Conservation (phyloP, 1,140 invertebrate genomes). For the Centruroides sculpturatus region DNA sequence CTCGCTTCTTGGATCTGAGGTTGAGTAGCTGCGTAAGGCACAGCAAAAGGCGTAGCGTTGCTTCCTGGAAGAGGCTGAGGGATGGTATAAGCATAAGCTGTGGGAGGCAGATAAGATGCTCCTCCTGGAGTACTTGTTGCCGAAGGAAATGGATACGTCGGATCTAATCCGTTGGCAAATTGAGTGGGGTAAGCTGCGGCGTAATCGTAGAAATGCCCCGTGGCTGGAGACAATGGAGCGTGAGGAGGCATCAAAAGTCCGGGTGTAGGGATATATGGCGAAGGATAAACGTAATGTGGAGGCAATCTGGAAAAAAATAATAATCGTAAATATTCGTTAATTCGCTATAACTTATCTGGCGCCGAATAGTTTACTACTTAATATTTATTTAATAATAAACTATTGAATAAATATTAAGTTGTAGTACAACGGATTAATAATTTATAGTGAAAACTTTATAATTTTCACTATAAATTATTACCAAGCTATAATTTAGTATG, state of each 20-base stretch:
- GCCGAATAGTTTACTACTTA: too few species aligned
- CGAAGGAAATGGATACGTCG: not conserved
- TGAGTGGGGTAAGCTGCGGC: constrained; percentile 28
- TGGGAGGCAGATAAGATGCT: too few species aligned
- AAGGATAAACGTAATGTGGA: constrained; percentile 55
- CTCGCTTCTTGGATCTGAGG: constrained; percentile 14
- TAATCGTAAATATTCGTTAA: not conserved
- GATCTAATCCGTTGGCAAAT: constrained; percentile 5
- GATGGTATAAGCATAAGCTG: too few species aligned
- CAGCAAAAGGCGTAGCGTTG: constrained; percentile 9
- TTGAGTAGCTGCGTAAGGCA: constrained; percentile 7
- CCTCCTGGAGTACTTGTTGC: constrained; percentile 1
- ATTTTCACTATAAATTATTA: too few species aligned
- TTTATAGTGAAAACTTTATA: too few species aligned
- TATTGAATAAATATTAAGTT: too few species aligned
- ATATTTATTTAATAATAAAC: too few species aligned
- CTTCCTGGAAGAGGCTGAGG: constrained; percentile 2
- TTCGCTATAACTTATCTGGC: too few species aligned
- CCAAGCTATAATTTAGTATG: too few species aligned
- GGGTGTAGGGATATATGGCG: constrained; percentile 22
- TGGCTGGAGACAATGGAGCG: constrained; percentile 48
- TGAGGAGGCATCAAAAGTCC: constrained; percentile 46
- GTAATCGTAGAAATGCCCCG: constrained; percentile 53
- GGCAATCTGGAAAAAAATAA: constrained; percentile 43
- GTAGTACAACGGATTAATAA: too few species aligned